Evolutionary conservation across 1,140 invertebrate species (phyloP).

Genomic region (Armadillidium nasatum): DNA sequence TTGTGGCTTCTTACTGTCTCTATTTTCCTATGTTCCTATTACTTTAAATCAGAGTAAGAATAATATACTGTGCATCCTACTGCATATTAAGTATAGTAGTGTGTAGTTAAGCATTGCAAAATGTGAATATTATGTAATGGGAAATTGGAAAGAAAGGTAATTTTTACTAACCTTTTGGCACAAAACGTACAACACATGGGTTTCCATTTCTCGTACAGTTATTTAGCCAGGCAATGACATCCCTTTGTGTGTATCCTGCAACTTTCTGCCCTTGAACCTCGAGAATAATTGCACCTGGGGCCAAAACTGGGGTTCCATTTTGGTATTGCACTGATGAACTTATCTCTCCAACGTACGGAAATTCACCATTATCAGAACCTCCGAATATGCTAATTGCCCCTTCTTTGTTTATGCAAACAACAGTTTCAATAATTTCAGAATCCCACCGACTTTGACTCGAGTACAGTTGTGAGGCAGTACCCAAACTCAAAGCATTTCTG

Average conservation of each 20-base stretch:
- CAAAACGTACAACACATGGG: constrained; percentile 56
- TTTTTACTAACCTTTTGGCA: constrained; percentile 53
- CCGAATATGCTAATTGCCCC: constrained; percentile 49
- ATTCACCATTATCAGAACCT: constrained; percentile 60
- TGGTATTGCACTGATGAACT: constrained; percentile 49
- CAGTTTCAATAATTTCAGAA: not conserved
- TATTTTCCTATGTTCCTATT: no score
- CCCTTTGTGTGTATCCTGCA: constrained; percentile 59
- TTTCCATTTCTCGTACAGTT: constrained; percentile 58
- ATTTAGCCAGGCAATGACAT: constrained; percentile 58
- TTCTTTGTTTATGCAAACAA: constrained; percentile 8
- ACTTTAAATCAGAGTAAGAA: no score
- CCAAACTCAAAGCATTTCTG: not conserved
- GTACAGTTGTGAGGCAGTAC: not conserved
- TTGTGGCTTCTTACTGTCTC: no score
- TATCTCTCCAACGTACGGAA: constrained; percentile 53
- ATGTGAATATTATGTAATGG: not conserved
- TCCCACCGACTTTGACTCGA: constrained; percentile 3
- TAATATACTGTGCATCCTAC: no score
- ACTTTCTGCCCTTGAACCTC: constrained; percentile 63
- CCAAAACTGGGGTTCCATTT: constrained; percentile 52
- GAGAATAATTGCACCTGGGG: constrained; percentile 56
- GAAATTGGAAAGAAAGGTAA: not conserved
- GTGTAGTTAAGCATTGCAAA: not conserved
- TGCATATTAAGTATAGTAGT: no score